Base-by-base conservation (phyloP, 2,888 invertebrate genomes). In the Brachynemurus nebulosus region DNA sequence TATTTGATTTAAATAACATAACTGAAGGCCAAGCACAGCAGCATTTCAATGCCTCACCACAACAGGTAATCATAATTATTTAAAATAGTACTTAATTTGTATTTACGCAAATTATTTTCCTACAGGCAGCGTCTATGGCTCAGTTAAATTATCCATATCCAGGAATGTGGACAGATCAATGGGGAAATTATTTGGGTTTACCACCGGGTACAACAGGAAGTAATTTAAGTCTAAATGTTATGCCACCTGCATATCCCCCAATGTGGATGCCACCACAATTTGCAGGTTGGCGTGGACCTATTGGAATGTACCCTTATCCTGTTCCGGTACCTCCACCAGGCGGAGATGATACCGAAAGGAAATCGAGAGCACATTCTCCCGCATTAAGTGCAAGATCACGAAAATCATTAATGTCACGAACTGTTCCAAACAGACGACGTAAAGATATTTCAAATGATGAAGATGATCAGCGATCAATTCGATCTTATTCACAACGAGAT, bases 301-400 rank as follows among this genome's bases (percentile, higher is more conserved):
- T n/a, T n/a, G 35, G 20, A 20, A 19, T 23, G 11, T 37, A 35
- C 51, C 52, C 35, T 41, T 48, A 51, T 53, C 48, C 42, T 48
- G 53, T 20, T 12, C 42, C 44, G 9, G 43, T 47, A 2, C 62
- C 51, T 38, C 65, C 57, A 50, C 75, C 74, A 11, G 69, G 65
- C 46, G 65, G 69, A 4, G 54, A 63, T 2, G 57, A 56, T 17
- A 68, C 68, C 2, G 69, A 76, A 17, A 67, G 69, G 1, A 74
- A 74, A 4, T 78, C 80, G 5, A 73, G 81, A 6, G 74, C 80
- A 2, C 71, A 72, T 0, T 80, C 80, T 1, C 80, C 80, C 0
- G 76, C 83, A 1, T 70, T 76, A 47, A 84, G 83, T 54, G 56
- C 75, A 41, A 75, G 80, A 51, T 80, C 81, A 3, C 72, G 82